Base-by-base conservation (phyloP, 2,888 invertebrate genomes). In the Eurytoma adleriae region DNA sequence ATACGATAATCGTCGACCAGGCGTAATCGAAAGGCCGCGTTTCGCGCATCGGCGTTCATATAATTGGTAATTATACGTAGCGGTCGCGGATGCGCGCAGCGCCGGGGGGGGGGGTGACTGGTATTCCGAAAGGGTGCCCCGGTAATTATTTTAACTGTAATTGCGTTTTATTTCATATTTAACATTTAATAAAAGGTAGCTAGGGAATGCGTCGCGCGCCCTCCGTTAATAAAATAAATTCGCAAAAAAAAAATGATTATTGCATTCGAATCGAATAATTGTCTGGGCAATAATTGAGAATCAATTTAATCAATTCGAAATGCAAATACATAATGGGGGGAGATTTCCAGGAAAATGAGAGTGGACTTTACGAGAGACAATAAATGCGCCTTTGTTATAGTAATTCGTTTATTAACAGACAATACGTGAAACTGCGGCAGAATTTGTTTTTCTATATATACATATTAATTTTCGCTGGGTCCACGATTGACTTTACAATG, bases 141-240 rank as follows among this genome's bases (percentile, higher is more conserved):
- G n/a, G 52, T 27, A 76, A 80, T 80, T 76, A 75, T 80, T 75
- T 73, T 61, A 40, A 68, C 61, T 67, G 79, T 76, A 71, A 80
- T 76, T 76, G 27, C 61, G 20, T 67, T 56, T 74, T 18, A 74
- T 79, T 80, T 74, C 71, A 66, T 78, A 78, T 78, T 78, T 72
- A 78, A 78, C 67, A 67, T 78, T 78, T 72, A 78, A 78, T 72
- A 67, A 72, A 78, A 72, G 13, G 66, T 64, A 18, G 24, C 13
- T 12, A 16, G 14, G 20, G 20, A 10, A 52, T 64, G 30, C 56
- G n/a, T 24, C 20, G 30, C 16, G 66, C 57, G 50, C 57, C 3
- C 7, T 24, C 66, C 66, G 54, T 78, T 72, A 64, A 77, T 62
- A 50, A 59, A n/a, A 48, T 50, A 30, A n/a, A 59, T 48, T 20